Evolutionary conservation across 2,113 vertebrate species (phyloP).

Genomic region (Hypomesus transpacificus): DNA sequence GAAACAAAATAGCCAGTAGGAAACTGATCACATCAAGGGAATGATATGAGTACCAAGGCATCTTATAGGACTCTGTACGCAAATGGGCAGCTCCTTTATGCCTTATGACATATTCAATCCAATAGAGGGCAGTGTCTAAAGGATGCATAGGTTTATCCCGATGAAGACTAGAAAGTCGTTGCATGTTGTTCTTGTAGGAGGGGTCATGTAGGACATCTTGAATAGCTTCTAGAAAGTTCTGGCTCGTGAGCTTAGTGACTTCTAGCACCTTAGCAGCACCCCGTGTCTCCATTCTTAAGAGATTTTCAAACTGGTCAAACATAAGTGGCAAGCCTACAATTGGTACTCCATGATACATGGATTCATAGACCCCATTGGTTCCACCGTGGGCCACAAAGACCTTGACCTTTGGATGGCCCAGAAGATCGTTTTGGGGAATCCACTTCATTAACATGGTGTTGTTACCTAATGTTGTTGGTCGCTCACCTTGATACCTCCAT

Average conservation of each 20-base stretch:
- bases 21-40: constrained; percentile 61
- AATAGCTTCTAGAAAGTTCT: constrained; percentile 57
- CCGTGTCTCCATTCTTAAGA: constrained; percentile 56
- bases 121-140: constrained; percentile 64
- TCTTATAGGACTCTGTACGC: constrained; percentile 64
- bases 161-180: constrained; percentile 62
- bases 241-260: constrained; percentile 37
- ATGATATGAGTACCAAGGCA: constrained; percentile 68
- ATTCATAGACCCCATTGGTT: constrained; percentile 68
- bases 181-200: constrained; percentile 66
- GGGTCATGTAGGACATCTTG: constrained; percentile 62
- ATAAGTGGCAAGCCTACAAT: constrained; percentile 63
- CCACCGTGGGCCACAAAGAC: constrained; percentile 70
- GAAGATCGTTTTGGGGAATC: constrained; percentile 72
- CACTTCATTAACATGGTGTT: constrained; percentile 69
- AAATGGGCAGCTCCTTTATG: constrained; percentile 71
- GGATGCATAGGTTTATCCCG: constrained; percentile 60
- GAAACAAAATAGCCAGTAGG: constrained; percentile 30
- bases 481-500: constrained; percentile 63
- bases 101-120: constrained; percentile 72
- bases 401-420: constrained; percentile 67
- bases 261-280: constrained; percentile 65
- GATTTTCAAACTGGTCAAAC: constrained; percentile 71
- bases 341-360: constrained; percentile 70
- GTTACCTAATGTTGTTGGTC: constrained; percentile 60